A percentile compares a stretch with the other conserved stretches of the same genome.
Conservation (phyloP, 2,888 invertebrate genomes). For the Perithous albicinctus region DNA sequence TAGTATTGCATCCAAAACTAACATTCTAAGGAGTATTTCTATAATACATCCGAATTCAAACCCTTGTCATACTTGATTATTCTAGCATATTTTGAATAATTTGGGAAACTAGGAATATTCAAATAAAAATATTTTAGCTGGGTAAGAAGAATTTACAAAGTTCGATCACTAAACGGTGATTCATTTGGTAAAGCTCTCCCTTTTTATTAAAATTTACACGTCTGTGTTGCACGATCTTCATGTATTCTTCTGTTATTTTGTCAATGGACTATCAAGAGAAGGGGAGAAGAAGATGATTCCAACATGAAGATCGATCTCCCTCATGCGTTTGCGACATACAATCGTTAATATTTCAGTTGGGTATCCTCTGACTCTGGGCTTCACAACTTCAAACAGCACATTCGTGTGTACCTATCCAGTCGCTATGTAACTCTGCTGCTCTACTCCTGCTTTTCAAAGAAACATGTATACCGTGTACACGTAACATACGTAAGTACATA, state of each 20-base stretch:
- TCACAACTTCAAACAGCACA: slow-evolving; percentile 5
- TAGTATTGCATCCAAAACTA: no score
- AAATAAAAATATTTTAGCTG: neutral
- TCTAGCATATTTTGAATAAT: neutral
- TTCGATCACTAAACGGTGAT: neutral
- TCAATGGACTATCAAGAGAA: neutral
- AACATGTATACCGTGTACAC: slow-evolving; percentile 20
- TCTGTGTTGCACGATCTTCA: neutral
- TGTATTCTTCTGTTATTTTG: neutral
- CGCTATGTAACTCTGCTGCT: neutral
- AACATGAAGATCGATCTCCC: neutral
- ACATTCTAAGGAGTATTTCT: no score
- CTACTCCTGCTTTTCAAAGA: slow-evolving; percentile 1
- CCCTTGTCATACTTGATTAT: neutral
- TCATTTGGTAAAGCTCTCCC: neutral
- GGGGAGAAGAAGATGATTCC: neutral
- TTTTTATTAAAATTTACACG: neutral
- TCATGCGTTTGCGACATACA: neutral
- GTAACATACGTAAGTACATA: neutral
- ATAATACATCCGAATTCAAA: neutral
- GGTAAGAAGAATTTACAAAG: neutral
- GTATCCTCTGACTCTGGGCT: neutral
- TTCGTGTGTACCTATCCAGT: neutral
- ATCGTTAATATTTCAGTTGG: slow-evolving; percentile 28
- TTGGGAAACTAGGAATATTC: neutral